Evolutionary conservation across 2,888 invertebrate species (phyloP).

Genomic region (Eilema depressum): DNA sequence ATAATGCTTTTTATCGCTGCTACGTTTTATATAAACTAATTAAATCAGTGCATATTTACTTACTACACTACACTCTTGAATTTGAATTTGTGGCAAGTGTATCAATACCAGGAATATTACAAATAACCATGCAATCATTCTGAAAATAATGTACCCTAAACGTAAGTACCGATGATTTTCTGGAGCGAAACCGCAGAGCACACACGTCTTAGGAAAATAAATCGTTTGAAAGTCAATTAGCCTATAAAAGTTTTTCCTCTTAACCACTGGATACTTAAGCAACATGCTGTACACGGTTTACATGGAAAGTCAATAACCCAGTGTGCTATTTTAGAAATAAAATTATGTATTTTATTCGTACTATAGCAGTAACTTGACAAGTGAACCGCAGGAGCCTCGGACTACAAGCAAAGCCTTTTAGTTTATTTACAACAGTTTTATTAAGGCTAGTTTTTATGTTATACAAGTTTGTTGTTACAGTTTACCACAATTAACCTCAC

Average conservation of each 20-base stretch:
- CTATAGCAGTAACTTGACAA: slow-evolving; percentile 33
- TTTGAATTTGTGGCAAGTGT: too few species aligned
- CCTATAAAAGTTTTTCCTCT: background rate
- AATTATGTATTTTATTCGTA: slow-evolving; percentile 3
- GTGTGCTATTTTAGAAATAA: slow-evolving; percentile 7
- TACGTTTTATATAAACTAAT: background rate
- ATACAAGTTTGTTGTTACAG: slow-evolving; percentile 14
- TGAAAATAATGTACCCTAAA: background rate
- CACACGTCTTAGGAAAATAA: background rate
- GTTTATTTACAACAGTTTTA: slow-evolving; percentile 37
- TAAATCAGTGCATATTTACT: too few species aligned
- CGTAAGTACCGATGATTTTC: background rate
- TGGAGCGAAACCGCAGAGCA: background rate
- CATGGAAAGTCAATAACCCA: slow-evolving; percentile 19
- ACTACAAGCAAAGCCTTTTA: slow-evolving; percentile 52
- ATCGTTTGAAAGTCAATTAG: background rate
- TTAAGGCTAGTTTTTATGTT: slow-evolving; percentile 31
- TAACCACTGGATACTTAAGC: background rate
- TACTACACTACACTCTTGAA: too few species aligned
- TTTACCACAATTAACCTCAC: slow-evolving; percentile 10
- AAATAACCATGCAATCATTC: background rate
- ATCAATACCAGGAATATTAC: background rate
- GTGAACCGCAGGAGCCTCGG: slow-evolving; percentile 44
- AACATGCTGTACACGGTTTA: background rate
- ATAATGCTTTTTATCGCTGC: background rate